Evolutionary conservation across 2,888 invertebrate genomes (phyloP), one percentile per base, ranked within the genome.

Genomic region (Anthoptus insignis): DNA sequence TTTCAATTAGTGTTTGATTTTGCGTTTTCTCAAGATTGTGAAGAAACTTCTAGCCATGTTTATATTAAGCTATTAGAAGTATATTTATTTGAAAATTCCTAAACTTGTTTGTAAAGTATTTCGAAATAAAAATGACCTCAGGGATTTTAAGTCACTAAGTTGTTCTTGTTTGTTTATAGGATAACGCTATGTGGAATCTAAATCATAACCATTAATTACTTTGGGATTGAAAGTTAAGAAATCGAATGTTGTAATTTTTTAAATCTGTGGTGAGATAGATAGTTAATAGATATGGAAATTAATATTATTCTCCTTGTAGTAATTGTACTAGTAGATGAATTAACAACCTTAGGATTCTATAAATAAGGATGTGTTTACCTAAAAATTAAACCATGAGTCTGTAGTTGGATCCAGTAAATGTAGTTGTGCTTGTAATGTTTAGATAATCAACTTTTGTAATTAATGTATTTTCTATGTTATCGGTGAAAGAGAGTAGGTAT

Each of bases 341-440:
- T 32, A 53, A 37, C 37, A 56, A 56, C 63, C 49, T 21, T 49
- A 58, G 58, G 29, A 34, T 47, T 21, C 37, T 47, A 19, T 21
- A 3, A 58, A 57, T 50, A 57, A 34, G 27, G 47, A 64, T 53
- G 45, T 52, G 58, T 64, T 64, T 64, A 67, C 63, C 67, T 70
- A 70, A 70, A 70, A 65, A 66, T 65, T 69, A 67, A 67, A 78
- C 73, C 66, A 61, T 61, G 24, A 63, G 56, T 16, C 21, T 63
- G 74, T 70, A 70, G 79, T 80, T 76, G 73, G 70, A 77, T 78
- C 78, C 81, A 77, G 76, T 78, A 53, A 59, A 59, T 81, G 82
- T 87, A 84, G 85, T 81, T 80, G 80, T 83, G 82, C 79, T 86
- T 77, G 81, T 72, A 72, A 74, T 63, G 56, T 34, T 57, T 68